Evolutionary conservation across 2,797 vertebrate genomes (phyloP).

Genomic region (Zalophus californianus): DNA sequence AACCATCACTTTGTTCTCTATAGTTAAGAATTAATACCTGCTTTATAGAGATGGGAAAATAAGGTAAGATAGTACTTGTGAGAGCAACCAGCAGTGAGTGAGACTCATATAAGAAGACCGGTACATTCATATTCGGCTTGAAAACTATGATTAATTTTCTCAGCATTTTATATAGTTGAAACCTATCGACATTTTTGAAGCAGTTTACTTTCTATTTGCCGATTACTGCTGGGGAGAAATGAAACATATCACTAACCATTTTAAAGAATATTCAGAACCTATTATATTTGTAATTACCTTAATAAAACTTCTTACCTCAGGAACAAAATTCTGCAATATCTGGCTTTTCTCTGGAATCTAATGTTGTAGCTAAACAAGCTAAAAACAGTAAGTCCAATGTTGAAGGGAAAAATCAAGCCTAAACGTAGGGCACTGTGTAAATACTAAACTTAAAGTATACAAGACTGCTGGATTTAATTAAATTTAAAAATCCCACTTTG

Average conservation of each 20-base stretch:
- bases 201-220: not conserved
- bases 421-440: not conserved
- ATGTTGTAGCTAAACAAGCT: slow-evolving; percentile 6
- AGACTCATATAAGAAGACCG: not conserved
- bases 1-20: not conserved
- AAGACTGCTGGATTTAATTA: slow-evolving; percentile 61
- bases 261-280: not conserved
- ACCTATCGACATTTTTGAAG: not conserved
- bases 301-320: not conserved
- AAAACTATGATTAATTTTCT: not conserved
- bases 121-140: not conserved
- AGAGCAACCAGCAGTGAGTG: not conserved
- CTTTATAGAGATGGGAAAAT: not conserved
- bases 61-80: not conserved
- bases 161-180: not conserved
- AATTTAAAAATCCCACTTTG: slow-evolving; percentile 50
- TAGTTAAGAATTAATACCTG: not conserved
- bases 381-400: slow-evolving; percentile 6
- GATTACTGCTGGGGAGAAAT: not conserved
- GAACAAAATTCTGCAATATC: not conserved
- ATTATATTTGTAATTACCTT: not conserved
- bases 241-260: not conserved
- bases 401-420: not conserved
- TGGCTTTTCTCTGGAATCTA: not conserved
- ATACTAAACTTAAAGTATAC: not conserved